Conservation (phyloP, 2,113 vertebrate genomes). For the Notothenia rossii region DNA sequence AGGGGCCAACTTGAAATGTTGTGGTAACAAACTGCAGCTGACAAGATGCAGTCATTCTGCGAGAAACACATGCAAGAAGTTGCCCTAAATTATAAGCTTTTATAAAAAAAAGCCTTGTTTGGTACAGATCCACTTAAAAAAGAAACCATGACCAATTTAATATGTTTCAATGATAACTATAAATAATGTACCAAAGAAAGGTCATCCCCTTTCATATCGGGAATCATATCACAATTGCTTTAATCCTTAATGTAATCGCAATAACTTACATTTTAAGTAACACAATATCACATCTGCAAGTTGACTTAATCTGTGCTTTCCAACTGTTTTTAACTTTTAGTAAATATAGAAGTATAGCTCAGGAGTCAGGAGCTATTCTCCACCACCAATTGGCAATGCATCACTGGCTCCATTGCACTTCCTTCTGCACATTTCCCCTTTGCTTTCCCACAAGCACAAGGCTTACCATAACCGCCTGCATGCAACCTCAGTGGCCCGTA, state of each 20-base stretch:
- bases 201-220: too few species aligned
- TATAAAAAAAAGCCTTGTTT: too few species aligned
- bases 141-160: too few species aligned
- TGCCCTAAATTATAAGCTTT: too few species aligned
- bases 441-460: constrained; percentile 8
- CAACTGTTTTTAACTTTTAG: background rate
- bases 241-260: too few species aligned
- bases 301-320: background rate
- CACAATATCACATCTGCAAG: background rate
- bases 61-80: too few species aligned
- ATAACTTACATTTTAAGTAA: background rate
- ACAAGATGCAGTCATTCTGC: too few species aligned
- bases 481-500: constrained; percentile 23
- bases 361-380: constrained; percentile 23
- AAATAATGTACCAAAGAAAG: too few species aligned
- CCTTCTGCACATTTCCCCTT: constrained; percentile 16
- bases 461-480: constrained; percentile 37
- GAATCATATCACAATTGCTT: too few species aligned
- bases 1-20: too few species aligned
- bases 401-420: constrained; percentile 23
- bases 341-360: background rate
- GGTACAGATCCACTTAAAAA: background rate
- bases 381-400: constrained; percentile 32
- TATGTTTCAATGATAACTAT: too few species aligned
- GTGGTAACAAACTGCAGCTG: too few species aligned